Evolutionary conservation across 2,797 vertebrate genomes (phyloP).

Genomic region (Pangasius krempfi): DNA sequence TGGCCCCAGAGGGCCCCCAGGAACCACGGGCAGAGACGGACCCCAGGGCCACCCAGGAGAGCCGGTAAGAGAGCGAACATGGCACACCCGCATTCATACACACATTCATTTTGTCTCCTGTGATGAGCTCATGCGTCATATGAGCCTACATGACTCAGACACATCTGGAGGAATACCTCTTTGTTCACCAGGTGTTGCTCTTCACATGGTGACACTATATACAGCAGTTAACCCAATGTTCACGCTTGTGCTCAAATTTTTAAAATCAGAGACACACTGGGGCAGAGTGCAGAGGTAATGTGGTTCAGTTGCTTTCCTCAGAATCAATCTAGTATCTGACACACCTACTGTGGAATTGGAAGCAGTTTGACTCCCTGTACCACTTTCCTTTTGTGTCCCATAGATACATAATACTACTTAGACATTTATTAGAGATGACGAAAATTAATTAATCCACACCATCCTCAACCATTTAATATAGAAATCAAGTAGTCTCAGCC

Average conservation of each 20-base stretch:
- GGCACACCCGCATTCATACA: not conserved
- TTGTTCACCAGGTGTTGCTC: constrained; percentile 45
- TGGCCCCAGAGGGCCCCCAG: constrained; percentile 88
- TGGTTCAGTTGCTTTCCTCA: not conserved
- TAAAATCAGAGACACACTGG: constrained; percentile 19
- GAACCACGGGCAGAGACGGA: constrained; percentile 92
- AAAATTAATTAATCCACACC: not conserved
- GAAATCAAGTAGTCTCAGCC: not conserved
- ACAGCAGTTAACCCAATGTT: constrained; percentile 26
- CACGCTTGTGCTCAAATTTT: not conserved
- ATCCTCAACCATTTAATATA: not conserved
- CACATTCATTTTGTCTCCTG: constrained; percentile 14
- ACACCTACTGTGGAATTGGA: not conserved
- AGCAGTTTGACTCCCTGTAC: not conserved
- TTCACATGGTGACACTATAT: constrained; percentile 18
- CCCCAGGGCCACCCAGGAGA: constrained; percentile 85
- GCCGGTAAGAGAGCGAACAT: constrained; percentile 74
- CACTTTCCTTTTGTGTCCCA: not conserved
- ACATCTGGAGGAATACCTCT: constrained; percentile 23
- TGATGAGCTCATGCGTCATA: constrained; percentile 33
- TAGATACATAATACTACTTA: not conserved
- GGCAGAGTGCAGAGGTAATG: not conserved
- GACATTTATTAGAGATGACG: not conserved
- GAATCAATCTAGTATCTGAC: not conserved
- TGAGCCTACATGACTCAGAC: constrained; percentile 27